Evolutionary conservation across 2,888 invertebrate genomes (phyloP).

Genomic region (Apotomis betuletana): DNA sequence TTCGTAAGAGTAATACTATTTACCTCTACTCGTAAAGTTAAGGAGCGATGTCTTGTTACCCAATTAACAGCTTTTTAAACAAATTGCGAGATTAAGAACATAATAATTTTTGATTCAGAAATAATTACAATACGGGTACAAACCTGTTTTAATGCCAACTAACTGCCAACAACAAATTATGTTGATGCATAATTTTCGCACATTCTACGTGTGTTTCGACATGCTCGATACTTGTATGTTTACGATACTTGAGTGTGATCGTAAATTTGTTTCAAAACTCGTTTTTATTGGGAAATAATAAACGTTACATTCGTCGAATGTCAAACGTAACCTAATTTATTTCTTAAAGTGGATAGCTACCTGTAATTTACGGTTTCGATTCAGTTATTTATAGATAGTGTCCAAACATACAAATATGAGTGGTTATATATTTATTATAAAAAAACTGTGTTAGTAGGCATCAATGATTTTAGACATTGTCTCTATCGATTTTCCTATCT

Average conservation of each 20-base stretch:
- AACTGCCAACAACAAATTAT: slow-evolving; percentile 34
- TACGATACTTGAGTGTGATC: slow-evolving; percentile 25
- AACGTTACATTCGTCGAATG: slow-evolving; percentile 16
- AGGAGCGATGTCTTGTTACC: slow-evolving; percentile 9
- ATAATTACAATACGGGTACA: neutral
- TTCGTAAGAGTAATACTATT: neutral
- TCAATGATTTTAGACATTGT: too few relatives aligned
- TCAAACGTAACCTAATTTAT: slow-evolving; percentile 30
- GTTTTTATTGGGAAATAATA: slow-evolving; percentile 30
- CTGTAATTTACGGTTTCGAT: neutral
- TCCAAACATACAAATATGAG: too few relatives aligned
- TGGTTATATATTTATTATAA: too few relatives aligned
- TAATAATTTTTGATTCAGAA: slow-evolving; percentile 11
- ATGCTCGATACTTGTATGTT: slow-evolving; percentile 22
- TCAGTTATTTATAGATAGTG: neutral
- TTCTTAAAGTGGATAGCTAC: neutral
- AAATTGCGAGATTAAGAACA: slow-evolving; percentile 15
- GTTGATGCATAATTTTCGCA: slow-evolving; percentile 30
- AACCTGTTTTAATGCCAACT: slow-evolving; percentile 20
- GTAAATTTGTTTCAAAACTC: slow-evolving; percentile 23
- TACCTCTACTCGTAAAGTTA: neutral
- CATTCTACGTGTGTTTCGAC: slow-evolving; percentile 25
- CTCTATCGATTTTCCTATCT: too few relatives aligned
- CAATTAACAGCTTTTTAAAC: slow-evolving; percentile 16
- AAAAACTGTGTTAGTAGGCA: too few relatives aligned